phyloP scores from a whole-genome alignment of 2,113 vertebrate species.

The Sturnus vulgaris region DNA sequence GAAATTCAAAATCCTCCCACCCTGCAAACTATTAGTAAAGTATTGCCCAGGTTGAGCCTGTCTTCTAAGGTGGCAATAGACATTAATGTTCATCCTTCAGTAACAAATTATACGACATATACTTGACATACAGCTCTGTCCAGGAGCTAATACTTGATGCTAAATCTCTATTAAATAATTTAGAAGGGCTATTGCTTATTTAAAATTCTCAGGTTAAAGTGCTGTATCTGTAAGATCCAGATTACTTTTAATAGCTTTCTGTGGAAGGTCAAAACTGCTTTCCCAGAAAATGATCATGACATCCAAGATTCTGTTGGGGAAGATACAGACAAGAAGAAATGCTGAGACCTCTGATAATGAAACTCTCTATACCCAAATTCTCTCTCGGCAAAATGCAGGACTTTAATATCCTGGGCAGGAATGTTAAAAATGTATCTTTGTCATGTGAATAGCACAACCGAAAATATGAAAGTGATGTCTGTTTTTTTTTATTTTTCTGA shows the following conservation, averaged over 20 bases:
- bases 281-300: constrained; percentile 1
- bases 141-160: neutral
- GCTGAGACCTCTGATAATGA: constrained; percentile 30
- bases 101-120: neutral
- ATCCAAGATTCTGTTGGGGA: constrained; percentile 11
- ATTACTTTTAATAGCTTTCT: constrained; percentile 40
- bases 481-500: neutral
- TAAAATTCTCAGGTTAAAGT: constrained; percentile 21
- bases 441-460: neutral
- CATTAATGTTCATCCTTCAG: constrained; percentile 23
- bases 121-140: constrained; percentile 22
- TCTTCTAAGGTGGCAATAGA: constrained; percentile 11
- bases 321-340: neutral
- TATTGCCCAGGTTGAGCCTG: neutral
- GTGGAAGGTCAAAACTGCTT: constrained; percentile 30
- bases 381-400: neutral
- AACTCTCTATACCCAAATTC: neutral
- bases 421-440: neutral
- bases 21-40: constrained; percentile 1
- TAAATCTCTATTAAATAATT: constrained; percentile 53
- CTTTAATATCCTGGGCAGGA: constrained; percentile 26
- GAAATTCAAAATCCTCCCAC: constrained; percentile 43
- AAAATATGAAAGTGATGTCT: constrained; percentile 37
- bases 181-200: constrained; percentile 17
- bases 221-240: neutral